Base-by-base conservation (phyloP, 2,888 invertebrate genomes). In the Polylopha cassiicola region DNA sequence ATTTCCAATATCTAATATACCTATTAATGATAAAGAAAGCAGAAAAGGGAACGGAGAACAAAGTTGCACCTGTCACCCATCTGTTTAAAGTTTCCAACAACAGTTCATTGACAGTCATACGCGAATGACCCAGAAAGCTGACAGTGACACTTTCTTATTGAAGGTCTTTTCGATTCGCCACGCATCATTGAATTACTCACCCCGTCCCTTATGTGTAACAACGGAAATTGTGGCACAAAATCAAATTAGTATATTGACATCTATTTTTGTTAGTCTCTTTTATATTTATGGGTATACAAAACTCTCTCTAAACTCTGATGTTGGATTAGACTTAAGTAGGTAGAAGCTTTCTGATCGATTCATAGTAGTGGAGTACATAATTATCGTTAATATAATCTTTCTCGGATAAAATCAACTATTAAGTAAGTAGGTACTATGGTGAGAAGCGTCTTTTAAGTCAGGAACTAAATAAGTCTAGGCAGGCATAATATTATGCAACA, bases 21-120 rank as follows among this genome's bases (percentile, higher is more conserved):
- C 20, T 18, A 31, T 31, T 21, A 24, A 26, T 30, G 26, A 18
- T 15, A 31, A 36, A 41, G 41, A 41, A 41, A 41, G 34, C 36
- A 30, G 24, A 13, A 41, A 36, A 34, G 24, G 20, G 28, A 36
- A 34, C 30, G 20, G 28, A 36, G 29, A 16, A 30, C 18, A 17
- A 34, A 24, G 21, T 36, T 36, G 48, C 58, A 73, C 74, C 66
- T 76, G 73, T 65, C 67, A 66, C 64, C 58, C 54, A 64, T 61
- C 61, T 61, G 53, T 30, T 39, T 39, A 22, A 36, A 57, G 50
- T 58, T 64, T 67, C 65, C 57, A 61, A 51, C 58, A 45, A 30
- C 43, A 65, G 82, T 80, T 82, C 82, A 79, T 69, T 72, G 79
- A 75, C 82, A 73, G 73, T 74, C 70, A 72, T 68, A 72, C 67